Base-by-base conservation (phyloP, 1,140 invertebrate genomes). In the Wiebesia pumilae region DNA sequence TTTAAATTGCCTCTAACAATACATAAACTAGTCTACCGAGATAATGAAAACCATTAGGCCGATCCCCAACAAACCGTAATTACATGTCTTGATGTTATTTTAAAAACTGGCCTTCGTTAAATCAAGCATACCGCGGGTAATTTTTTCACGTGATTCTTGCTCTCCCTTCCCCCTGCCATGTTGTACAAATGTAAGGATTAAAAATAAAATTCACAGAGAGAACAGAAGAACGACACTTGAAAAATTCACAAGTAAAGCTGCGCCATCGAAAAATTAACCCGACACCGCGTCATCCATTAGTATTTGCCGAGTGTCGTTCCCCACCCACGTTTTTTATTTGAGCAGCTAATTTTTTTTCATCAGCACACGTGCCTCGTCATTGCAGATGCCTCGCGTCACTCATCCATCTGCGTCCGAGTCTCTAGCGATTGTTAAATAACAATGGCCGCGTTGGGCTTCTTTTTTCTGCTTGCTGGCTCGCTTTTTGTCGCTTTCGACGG, bases 381-480 rank as follows among this genome's bases (percentile, higher is more conserved):
- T 40, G 33, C 69, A 77, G 47, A 51, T 77, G 79, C 54, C 77
- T n/a, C 58, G 7, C 73, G 69, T 58, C 71, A 75, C 27, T 38
- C 69, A 77, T 83, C 47, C 71, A 83, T 83, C 71, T 77, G 69
- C 40, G 81, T 82, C 58, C 78, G 67, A 73, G 35, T 81, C 71
- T 80, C 3, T 35, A 19, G 81, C 75, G 82, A 80, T 87, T 67
- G 86, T 84, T 65, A 87, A 87, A 81, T 84, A 84, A 84, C 77
- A 87, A 87, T 87, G 38, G 81, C 71, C 69, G 38, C 75, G 69
- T 86, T 12, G 4, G 4, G 19, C 65, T 19, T 54, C 27, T 62
- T 80, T 62, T 65, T 62, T 40, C 33, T 24, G 54, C 35, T 27
- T 82, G 40, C 71, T 82, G 27, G 0, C 3, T 67, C 58, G 79